Base-by-base conservation (phyloP, 1,140 invertebrate species). In the Bombus terrestris region DNA sequence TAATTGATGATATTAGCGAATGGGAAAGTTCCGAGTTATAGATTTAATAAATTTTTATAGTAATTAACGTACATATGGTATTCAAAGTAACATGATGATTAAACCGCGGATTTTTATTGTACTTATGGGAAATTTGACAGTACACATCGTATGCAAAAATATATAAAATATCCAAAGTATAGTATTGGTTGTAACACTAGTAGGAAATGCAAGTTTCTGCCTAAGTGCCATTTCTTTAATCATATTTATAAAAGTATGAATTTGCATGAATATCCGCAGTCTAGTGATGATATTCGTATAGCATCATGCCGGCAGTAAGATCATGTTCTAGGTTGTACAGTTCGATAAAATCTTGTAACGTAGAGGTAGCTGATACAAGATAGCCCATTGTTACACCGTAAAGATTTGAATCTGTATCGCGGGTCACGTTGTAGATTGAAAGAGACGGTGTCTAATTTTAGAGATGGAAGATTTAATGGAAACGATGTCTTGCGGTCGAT, bases 321-420 rank as follows among this genome's bases (percentile, higher is more conserved):
- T 32, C 64, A 32, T 68, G 64, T 68, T 68, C 66, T 22, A 37
- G 25, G 35, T 53, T 37, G 25, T 69, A 28, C 43, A 22, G 10
- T 69, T 80, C 43, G 78, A 80, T 80, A 80, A 47, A 47, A 69
- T 53, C 64, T 80, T 47, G 35, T 80, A 71, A 53, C n/a, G 43
- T 25, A n/a, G 75, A n/a, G 37, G 32, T 13, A 18, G 39, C 59
- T 78, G 75, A 78, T 78, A 78, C 75, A 66, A 66, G 57, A 78
- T 66, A 66, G 59, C 2, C 75, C 28, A 78, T 78, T 78, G 75
- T 78, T 66, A 41, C n/a, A 12, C 32, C 43, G 9, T 37, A 35
- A 66, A 69, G 66, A 80, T 80, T 80, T 37, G 9, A 69, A 80
- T 80, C 64, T 53, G 43, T 28, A 69, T 69, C 28, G 32, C 47